A percentile compares a stretch with the other conserved stretches of the same genome.
phyloP scores from a whole-genome alignment of 2,888 invertebrate species.

The Chironomus tentans region DNA sequence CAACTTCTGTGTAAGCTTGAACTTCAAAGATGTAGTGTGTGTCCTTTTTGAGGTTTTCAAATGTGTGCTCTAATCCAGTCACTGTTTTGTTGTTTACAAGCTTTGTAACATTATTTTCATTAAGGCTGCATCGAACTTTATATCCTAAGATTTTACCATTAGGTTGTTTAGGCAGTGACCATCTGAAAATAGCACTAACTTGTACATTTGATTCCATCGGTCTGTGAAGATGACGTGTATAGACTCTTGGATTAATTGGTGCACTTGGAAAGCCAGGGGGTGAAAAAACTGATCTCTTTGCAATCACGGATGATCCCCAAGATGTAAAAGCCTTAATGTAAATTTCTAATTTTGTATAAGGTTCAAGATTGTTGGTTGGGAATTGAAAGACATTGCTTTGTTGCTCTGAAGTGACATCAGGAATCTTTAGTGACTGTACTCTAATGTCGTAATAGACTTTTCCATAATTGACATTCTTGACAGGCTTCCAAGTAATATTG shows the following conservation, averaged over 20 bases:
- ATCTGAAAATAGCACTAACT: constrained; percentile 61
- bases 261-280: constrained; percentile 55
- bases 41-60: constrained; percentile 41
- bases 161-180: constrained; percentile 64
- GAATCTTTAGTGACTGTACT: constrained; percentile 37
- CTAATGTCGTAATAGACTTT: constrained; percentile 74
- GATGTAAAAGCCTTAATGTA: constrained; percentile 72
- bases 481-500: constrained; percentile 73
- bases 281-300: constrained; percentile 53
- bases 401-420: constrained; percentile 34
- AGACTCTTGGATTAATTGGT: constrained; percentile 64
- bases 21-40: constrained; percentile 47
- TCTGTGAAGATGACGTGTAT: constrained; percentile 49
- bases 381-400: constrained; percentile 48
- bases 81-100: constrained; percentile 6
- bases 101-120: not conserved
- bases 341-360: constrained; percentile 63
- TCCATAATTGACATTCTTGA: constrained; percentile 66
- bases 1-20: constrained; percentile 69
- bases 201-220: constrained; percentile 34
- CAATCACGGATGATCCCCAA: constrained; percentile 67
- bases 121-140: constrained; percentile 41
- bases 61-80: constrained; percentile 48
- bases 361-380: constrained; percentile 45
- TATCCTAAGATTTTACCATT: constrained; percentile 71